Evolutionary conservation across 2,888 invertebrate species (phyloP), one percentile per base, ranked within the genome.

Genomic region (Tetheella fluctuosa): DNA sequence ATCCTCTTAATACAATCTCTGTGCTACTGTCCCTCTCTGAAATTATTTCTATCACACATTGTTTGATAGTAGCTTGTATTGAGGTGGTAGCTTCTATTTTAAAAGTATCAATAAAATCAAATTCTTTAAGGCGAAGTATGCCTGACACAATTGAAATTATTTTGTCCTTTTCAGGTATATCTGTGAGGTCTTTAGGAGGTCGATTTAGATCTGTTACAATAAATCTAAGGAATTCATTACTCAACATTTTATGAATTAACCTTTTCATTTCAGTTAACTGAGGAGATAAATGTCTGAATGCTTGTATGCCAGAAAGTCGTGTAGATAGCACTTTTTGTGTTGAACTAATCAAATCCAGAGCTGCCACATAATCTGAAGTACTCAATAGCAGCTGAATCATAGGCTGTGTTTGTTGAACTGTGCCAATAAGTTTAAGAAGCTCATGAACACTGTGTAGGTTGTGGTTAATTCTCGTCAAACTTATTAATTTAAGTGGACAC

Each of bases 341-440:
- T 4, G 98, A 98, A 69, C 97, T 96, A 73, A 99, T 99, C 64
- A 99, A 94, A 90, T 99, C 99, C 64, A 99, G 93, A 0, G 99
- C 99, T 52, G 98, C 99, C 42, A 99, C 98, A 94, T 98, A 99
- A 89, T 99, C 99, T 65, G 98, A 98, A 12, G 98, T 98, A 65
- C 98, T 98, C 54, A 99, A 93, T 57, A 99, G 93, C 60, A 98
- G 94, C 85, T 99, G 99, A 77, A 99, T 97, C 88, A 98, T 99
- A 1, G 99, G 98, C 85, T 99, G 99, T 20, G 99, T 99, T 93
- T 99, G 99, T 85, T 99, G 97, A 10, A 99, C 98, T 4, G 98
- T 98, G 8, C 97, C 96, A 96, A 99, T 99, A 62, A 99, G 90
- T 81, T 97, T 97, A 54, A 99, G 89, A 76, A 96, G 95, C 73